Evolutionary conservation across 2,797 vertebrate species (phyloP), one percentile per base, ranked within the genome.

Genomic region (Poeciliopsis paucimaculata): DNA sequence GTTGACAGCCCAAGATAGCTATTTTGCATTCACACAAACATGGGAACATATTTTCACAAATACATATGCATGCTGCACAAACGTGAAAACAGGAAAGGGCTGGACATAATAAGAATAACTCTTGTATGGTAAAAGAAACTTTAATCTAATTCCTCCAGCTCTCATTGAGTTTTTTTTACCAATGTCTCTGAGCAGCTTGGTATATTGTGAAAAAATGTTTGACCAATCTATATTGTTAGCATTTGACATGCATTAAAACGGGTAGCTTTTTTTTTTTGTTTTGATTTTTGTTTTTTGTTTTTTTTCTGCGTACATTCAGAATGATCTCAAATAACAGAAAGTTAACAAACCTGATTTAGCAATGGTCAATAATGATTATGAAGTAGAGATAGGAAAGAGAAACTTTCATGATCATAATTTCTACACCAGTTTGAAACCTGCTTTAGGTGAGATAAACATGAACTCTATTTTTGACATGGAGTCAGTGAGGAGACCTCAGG

Each of bases 1-100:
- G 90, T 82, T 93, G 92, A 92, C 87, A 77, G 87, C 81, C 85
- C 72, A 80, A 83, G 88, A 89, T 88, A 89, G 83, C 86, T 85
- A 79, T 79, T 71, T 74, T 72, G 81, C 83, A 88, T 90, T 84
- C 74, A 80, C 31, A n/a, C 79, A 84, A 80, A 83, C 82, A 76
- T 75, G 74, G 31, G 34, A 70, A 53, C 77, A 85, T 74, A 86
- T 81, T 86, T 89, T 86, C 55, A 77, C 78, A 70, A 84, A 87
- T 82, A 71, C 79, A 80, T 83, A 81, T 84, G 71, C 77, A 79
- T 8, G 43, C 31, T 66, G 28, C n/a, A 55, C 43, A 80, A 85
- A 80, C 57, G 20, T 53, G 20, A 57, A 84, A 46, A 53, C 51
- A 78, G 73, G 81, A 73, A 49, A 31, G n/a, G 70, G 28, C 47